Percentiles rank a stretch among this genome's conserved stretches.
phyloP scores from a whole-genome alignment of 2,113 vertebrate species.

The Syrmaticus mikado region DNA sequence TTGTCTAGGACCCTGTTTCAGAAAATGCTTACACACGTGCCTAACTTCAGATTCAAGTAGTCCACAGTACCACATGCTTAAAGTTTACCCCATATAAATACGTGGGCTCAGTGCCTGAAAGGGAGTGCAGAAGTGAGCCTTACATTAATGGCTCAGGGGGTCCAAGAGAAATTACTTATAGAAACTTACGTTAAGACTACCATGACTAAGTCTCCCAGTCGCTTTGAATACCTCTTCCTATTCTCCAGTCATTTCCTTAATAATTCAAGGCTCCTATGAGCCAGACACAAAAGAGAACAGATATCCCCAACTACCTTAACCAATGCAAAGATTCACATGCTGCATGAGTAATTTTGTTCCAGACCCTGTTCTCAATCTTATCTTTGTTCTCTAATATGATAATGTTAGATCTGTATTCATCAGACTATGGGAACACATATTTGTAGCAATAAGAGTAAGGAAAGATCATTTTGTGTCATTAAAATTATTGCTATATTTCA shows the following conservation, averaged over 20 bases:
- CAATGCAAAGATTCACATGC: not conserved
- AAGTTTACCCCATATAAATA: slow-evolving; percentile 29
- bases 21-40: not conserved
- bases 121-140: not conserved
- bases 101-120: not conserved
- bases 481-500: slow-evolving; percentile 49
- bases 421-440: not conserved
- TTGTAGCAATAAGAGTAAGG: not conserved
- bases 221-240: not conserved
- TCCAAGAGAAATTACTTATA: not conserved
- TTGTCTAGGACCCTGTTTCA: not conserved
- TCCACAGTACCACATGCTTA: not conserved
- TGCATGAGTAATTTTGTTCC: not conserved
- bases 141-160: not conserved
- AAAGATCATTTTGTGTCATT: slow-evolving; percentile 42
- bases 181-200: not conserved
- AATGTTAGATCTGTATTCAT: not conserved
- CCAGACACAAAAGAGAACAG: not conserved
- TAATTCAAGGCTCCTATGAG: not conserved
- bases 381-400: not conserved
- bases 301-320: not conserved
- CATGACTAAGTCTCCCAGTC: not conserved
- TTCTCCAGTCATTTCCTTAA: not conserved
- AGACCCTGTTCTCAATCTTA: not conserved
- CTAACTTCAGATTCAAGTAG: not conserved